Evolutionary conservation across 2,888 invertebrate species (phyloP).

Genomic region (Tipula vernalis): DNA sequence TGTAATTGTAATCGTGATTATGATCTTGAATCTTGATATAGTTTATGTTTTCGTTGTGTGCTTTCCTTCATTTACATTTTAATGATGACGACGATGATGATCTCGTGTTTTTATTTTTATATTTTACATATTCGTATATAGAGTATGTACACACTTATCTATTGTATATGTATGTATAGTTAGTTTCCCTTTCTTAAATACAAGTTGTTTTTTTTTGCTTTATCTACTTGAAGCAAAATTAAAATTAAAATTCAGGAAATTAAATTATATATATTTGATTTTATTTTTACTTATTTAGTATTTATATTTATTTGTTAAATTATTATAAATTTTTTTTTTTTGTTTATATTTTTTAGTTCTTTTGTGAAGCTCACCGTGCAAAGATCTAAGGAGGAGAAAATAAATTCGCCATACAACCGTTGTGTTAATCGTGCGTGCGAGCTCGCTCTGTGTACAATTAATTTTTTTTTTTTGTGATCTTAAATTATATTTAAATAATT

Average conservation of each 20-base stretch:
- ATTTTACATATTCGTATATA: not conserved
- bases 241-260: not conserved
- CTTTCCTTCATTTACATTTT: not conserved
- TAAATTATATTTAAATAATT: not conserved
- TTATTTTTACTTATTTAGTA: not conserved
- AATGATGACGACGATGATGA: not conserved
- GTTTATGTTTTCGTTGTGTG: not conserved
- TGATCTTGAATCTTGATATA: not conserved
- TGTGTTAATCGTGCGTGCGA: not conserved
- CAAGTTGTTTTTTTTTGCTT: not conserved
- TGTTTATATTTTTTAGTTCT: not conserved
- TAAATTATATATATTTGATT: not conserved
- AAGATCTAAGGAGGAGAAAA: not conserved
- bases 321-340: not conserved
- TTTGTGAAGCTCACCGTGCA: not conserved
- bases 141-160: not conserved
- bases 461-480: not conserved
- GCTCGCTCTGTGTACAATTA: not conserved
- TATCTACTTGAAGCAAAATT: not conserved
- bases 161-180: not conserved
- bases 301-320: not conserved
- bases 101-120: not conserved
- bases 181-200: conserved; percentile 4
- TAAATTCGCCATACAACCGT: not conserved
- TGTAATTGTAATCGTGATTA: not conserved